phyloP scores from a whole-genome alignment of 2,888 invertebrate genomes.

The Parelbella ahira region DNA sequence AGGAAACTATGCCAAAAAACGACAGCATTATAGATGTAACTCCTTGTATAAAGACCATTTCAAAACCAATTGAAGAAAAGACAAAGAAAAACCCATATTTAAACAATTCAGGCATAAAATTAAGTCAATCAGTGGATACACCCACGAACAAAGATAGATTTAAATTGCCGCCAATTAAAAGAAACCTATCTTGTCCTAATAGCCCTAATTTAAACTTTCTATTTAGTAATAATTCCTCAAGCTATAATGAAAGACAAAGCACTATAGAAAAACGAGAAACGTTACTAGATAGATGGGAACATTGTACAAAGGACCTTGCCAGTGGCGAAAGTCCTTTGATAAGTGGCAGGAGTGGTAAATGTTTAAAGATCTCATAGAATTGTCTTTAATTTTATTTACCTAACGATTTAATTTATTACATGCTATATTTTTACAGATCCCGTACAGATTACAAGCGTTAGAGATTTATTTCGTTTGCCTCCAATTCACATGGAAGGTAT shows the following conservation, averaged over 20 bases:
- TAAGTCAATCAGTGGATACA: conserved; percentile 36
- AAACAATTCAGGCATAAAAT: conserved; percentile 40
- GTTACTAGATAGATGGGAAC: conserved; percentile 58
- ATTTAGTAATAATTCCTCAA: conserved; percentile 42
- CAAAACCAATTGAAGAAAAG: conserved; percentile 26
- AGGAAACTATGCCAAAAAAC: conserved; percentile 55
- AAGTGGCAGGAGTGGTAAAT: conserved; percentile 46
- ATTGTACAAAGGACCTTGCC: conserved; percentile 46
- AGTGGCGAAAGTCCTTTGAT: conserved; percentile 57
- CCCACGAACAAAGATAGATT: conserved; percentile 35
- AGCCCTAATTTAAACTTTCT: conserved; percentile 51
- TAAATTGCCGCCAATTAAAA: conserved; percentile 62
- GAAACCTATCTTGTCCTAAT: conserved; percentile 41
- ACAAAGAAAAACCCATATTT: conserved; percentile 37
- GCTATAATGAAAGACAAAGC: conserved; percentile 30
- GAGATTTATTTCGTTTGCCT: conserved; percentile 41
- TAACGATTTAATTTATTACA: too few relatives aligned
- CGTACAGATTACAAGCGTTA: conserved; percentile 1
- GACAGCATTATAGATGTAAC: conserved; percentile 49
- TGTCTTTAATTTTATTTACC: too few relatives aligned
- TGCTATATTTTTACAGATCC: too few relatives aligned
- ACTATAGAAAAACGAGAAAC: conserved; percentile 38
- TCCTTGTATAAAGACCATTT: conserved; percentile 33
- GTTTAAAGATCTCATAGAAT: too few relatives aligned
- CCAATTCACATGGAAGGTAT: conserved; percentile 54